Evolutionary conservation across 2,888 invertebrate species (phyloP).

Genomic region (Copidosoma aretas): DNA sequence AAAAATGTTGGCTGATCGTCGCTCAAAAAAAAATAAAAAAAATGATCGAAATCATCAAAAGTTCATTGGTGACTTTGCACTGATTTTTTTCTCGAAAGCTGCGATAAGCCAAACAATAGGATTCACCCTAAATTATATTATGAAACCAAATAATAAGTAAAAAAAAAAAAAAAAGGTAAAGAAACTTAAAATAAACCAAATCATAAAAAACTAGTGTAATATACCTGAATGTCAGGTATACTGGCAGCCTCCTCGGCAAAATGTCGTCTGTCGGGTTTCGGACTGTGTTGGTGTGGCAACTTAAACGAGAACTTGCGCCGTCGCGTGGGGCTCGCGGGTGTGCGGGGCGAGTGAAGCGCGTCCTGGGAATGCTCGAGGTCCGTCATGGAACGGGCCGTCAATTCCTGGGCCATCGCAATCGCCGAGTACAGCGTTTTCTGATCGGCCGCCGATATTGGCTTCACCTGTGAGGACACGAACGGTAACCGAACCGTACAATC

Average conservation of each 20-base stretch:
- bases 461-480: conserved; percentile 66
- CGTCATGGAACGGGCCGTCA: conserved; percentile 70
- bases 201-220: conserved; percentile 47
- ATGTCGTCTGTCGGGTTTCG: conserved; percentile 78
- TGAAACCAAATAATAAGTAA: not conserved
- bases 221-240: conserved; percentile 88
- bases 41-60: too few relatives aligned
- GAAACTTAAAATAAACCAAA: conserved; percentile 33
- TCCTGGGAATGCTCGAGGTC: conserved; percentile 59
- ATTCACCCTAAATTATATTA: conserved; percentile 4
- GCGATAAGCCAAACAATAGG: conserved; percentile 19
- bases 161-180: conserved; percentile 1
- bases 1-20: not conserved
- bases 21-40: not conserved
- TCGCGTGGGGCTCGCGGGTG: conserved; percentile 65
- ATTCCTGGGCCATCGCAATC: conserved; percentile 90
- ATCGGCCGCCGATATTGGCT: conserved; percentile 92
- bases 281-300: conserved; percentile 70
- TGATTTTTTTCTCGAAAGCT: not conserved
- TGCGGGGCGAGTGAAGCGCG: conserved; percentile 59
- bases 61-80: too few relatives aligned
- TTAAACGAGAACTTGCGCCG: conserved; percentile 82
- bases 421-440: conserved; percentile 90
- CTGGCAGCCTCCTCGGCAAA: conserved; percentile 88
- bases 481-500: not conserved